Conservation (phyloP, 2,888 invertebrate genomes). For the Conops quadrifasciatus region DNA sequence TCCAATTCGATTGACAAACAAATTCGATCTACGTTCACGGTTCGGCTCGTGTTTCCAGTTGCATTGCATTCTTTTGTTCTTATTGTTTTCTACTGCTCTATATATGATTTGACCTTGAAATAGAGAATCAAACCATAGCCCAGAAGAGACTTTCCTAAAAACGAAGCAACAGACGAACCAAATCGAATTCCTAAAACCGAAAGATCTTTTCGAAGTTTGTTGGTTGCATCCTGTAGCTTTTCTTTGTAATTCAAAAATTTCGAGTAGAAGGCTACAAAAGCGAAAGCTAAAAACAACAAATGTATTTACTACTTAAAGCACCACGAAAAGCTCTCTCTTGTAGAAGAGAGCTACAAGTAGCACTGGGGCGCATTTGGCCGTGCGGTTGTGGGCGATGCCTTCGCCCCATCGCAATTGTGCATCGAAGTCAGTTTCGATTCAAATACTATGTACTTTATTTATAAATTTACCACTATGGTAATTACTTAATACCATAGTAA, state of each 20-base stretch:
- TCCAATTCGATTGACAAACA: conserved; percentile 10
- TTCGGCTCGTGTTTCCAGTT: conserved; percentile 1
- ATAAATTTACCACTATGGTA: too few species aligned
- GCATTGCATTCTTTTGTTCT: conserved; percentile 13
- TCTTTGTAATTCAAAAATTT: conserved; percentile 13
- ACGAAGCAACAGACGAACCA: not conserved
- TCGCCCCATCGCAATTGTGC: too few species aligned
- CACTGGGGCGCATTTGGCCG: conserved; percentile 4
- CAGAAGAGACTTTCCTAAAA: not conserved
- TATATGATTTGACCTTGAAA: conserved; percentile 30
- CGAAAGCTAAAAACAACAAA: conserved; percentile 1
- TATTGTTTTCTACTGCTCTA: conserved; percentile 8
- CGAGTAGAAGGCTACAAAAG: not conserved
- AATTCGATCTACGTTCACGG: not conserved
- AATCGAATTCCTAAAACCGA: conserved; percentile 12
- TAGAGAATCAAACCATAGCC: conserved; percentile 20
- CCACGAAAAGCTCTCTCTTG: conserved; percentile 10
- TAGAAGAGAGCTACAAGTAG: not conserved
- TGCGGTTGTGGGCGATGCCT: too few species aligned
- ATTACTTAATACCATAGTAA: too few species aligned
- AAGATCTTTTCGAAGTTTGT: conserved; percentile 11
- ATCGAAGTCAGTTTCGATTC: too few species aligned
- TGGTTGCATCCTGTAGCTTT: conserved; percentile 31
- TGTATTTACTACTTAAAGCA: not conserved
- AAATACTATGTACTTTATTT: too few species aligned